These are phyloP conservation scores for Hexactinellida sp. DNA, from an alignment of 37 sponge, comb jelly and placozoan species.

Conservation along the genomic window DNA sequence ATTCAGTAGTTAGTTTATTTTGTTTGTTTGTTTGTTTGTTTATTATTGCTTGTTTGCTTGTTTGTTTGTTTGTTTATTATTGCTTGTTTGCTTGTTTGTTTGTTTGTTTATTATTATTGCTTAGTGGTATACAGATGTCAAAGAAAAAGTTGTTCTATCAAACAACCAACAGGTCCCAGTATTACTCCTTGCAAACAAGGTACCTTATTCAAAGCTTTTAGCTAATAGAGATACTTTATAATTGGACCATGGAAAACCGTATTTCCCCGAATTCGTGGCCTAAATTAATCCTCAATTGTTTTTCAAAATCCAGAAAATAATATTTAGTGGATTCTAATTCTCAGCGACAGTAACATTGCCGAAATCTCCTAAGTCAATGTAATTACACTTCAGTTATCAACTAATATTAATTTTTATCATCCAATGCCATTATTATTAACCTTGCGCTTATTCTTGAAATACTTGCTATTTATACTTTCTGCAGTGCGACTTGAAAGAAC, in stretches of 20 bases:
- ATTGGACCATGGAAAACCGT: not conserved
- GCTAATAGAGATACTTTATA: not conserved
- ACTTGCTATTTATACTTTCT: too few species aligned
- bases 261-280: not conserved
- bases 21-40: not conserved
- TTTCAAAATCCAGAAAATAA: too few species aligned
- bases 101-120: not conserved
- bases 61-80: not conserved
- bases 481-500: constrained; percentile 35
- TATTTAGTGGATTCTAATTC: not conserved
- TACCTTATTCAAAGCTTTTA: not conserved
- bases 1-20: not conserved
- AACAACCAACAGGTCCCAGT: constrained; percentile 75
- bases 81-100: not conserved
- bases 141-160: constrained; percentile 69
- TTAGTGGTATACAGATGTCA: constrained; percentile 79
- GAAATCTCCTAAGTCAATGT: too few species aligned
- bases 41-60: not conserved
- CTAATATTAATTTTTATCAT: too few species aligned
- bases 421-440: too few species aligned
- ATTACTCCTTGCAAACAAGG: constrained; percentile 73
- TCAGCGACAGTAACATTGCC: too few species aligned
- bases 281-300: not conserved
- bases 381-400: too few species aligned
- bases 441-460: too few species aligned